Conservation (phyloP, 2,888 invertebrate genomes). For the Sarcophaga caerulescens region DNA sequence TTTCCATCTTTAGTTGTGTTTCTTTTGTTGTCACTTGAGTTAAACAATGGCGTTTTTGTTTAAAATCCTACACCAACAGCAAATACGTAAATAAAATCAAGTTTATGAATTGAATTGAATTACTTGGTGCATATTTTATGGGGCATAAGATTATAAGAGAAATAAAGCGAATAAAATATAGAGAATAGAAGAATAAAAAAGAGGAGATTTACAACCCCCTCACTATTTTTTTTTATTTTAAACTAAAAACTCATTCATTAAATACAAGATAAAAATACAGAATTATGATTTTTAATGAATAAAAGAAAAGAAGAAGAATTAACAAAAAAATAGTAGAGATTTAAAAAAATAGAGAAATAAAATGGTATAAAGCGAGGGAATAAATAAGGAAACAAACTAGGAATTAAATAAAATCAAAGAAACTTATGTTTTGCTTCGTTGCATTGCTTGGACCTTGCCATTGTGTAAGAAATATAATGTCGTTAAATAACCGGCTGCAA, state of each 20-base stretch:
- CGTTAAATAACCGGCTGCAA: too few relatives aligned
- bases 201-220: not conserved
- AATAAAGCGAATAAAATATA: not conserved
- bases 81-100: not conserved
- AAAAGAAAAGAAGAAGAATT: too few relatives aligned
- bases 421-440: too few relatives aligned
- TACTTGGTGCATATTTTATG: constrained; percentile 25
- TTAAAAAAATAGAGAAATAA: too few relatives aligned
- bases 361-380: too few relatives aligned
- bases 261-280: not conserved
- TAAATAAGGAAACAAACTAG: too few relatives aligned
- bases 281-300: not conserved
- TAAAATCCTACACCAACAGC: constrained; percentile 4
- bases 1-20: not conserved
- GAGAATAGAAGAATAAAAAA: not conserved
- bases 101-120: constrained; percentile 51
- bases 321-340: too few relatives aligned
- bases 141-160: constrained; percentile 7
- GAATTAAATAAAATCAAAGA: too few relatives aligned
- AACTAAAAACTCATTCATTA: not conserved
- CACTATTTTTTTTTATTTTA: not conserved
- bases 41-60: constrained; percentile 36
- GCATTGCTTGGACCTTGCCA: too few relatives aligned
- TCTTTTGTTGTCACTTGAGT: constrained; percentile 38
- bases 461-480: too few relatives aligned